Evolutionary conservation across 2,797 vertebrate species (phyloP).

Genomic region (Epinephelus malabaricus): DNA sequence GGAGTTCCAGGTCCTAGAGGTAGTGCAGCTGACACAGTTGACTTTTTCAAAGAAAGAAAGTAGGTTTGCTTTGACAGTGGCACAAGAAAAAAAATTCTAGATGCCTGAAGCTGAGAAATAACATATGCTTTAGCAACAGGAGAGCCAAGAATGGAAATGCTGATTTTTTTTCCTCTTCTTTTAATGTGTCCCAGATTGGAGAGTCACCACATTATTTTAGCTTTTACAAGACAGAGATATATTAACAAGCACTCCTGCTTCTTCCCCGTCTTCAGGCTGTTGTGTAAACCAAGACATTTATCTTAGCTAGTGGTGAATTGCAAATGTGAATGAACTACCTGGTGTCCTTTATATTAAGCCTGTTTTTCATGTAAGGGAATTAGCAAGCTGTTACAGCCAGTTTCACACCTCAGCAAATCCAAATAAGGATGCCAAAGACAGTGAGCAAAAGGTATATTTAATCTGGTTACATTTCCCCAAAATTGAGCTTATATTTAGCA

Average conservation of each 20-base stretch:
- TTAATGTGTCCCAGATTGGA: background rate
- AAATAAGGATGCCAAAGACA: background rate
- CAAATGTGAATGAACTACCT: constrained; percentile 1
- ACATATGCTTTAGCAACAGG: background rate
- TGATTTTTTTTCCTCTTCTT: background rate
- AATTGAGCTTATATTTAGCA: background rate
- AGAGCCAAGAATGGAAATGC: constrained; percentile 7
- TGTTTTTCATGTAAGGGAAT: constrained; percentile 3
- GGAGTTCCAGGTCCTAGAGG: no score
- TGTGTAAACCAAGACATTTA: background rate
- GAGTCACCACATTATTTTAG: background rate
- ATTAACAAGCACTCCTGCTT: background rate
- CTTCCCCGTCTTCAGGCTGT: background rate
- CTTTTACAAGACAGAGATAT: background rate
- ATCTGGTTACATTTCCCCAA: background rate
- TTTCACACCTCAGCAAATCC: constrained; percentile 32
- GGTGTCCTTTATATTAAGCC: background rate
- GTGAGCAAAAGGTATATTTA: background rate
- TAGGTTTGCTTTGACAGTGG: background rate
- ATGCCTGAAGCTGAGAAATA: background rate
- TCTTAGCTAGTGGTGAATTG: background rate
- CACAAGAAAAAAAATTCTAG: background rate
- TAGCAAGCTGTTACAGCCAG: constrained; percentile 4
- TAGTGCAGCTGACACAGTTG: background rate
- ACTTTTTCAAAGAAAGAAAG: constrained; percentile 1